Base-by-base conservation (phyloP, 2,113 vertebrate species). In the Limnothrissa miodon region DNA sequence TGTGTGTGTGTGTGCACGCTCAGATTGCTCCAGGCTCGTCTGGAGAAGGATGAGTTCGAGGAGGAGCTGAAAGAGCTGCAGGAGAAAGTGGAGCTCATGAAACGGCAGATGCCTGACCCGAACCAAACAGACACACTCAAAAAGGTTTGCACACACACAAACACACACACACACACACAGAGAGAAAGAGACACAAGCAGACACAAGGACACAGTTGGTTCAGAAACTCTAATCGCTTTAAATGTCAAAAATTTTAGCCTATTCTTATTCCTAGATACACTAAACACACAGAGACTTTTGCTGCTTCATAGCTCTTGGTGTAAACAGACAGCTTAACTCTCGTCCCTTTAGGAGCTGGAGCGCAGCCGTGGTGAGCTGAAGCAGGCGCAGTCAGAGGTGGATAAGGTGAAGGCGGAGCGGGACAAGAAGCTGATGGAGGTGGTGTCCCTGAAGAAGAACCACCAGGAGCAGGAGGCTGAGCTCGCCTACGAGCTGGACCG, bases 31-130 rank as follows among this genome's bases (percentile, higher is more conserved):
- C 96, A 98, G 91, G 85, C 94, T 56, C 96, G 96, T 80, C 90
- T 97, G 92, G 98, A 99, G 88, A 97, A 97, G 87, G 98, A 99
- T n/a, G 98, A 99, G 84, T 92, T 92, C 36, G 98, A 99, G 84
- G 98, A 99, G 56, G 97, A 97, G 83, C 85, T 97, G 78, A 94
- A 93, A 84, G 97, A 98, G 87, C 91, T 96, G 39, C 91, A 92
- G 15, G 96, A 96, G 0, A 94, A 88, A 81, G 85, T 96, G n/a
- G 85, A 70, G 1, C 81, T 88, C 0, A 87, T 96, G 84, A 96
- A 96, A 84, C 93, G 93, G 46, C 95, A 98, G 62, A 88, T 91
- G 0, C 91, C 84, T 1, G 95, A 96, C 0, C 70, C 89, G 1
- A 87, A 81, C 0, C 94, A 95, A 81, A 85, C 91, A 6, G 93